These are phyloP conservation scores for Microcebus tavaratra DNA, from an alignment of 2,113 vertebrate species.

Conservation along the genomic window DNA sequence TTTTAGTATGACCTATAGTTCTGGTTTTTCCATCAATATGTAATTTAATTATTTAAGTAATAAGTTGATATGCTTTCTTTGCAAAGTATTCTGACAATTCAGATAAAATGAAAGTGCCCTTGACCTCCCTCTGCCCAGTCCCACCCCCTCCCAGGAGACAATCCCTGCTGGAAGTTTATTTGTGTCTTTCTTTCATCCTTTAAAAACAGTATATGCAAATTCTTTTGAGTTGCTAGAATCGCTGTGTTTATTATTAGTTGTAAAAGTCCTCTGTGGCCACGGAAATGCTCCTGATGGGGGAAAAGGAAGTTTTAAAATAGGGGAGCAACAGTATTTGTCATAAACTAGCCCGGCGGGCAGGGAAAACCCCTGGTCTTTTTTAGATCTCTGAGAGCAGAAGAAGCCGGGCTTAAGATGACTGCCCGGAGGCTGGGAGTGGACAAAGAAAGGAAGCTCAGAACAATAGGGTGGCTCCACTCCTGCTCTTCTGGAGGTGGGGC, in stretches of 20 bases:
- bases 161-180: background rate
- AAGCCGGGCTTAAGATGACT: background rate
- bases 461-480: constrained; percentile 65
- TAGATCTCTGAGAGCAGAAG: constrained; percentile 18
- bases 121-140: background rate
- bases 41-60: background rate
- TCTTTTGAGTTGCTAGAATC: background rate
- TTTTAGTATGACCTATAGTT: background rate
- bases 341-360: constrained; percentile 22
- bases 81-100: constrained; percentile 23
- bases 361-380: constrained; percentile 67
- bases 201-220: constrained; percentile 23
- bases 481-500: constrained; percentile 21
- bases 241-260: constrained; percentile 58
- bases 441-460: constrained; percentile 74
- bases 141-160: background rate
- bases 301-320: constrained; percentile 75
- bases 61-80: constrained; percentile 7
- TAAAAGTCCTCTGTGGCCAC: constrained; percentile 38
- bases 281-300: constrained; percentile 54
- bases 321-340: constrained; percentile 4
- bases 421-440: constrained; percentile 20
- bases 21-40: background rate
- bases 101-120: constrained; percentile 8
- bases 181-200: constrained; percentile 41